Conservation (phyloP, 2,888 invertebrate genomes). For the Cephus sareptanus region DNA sequence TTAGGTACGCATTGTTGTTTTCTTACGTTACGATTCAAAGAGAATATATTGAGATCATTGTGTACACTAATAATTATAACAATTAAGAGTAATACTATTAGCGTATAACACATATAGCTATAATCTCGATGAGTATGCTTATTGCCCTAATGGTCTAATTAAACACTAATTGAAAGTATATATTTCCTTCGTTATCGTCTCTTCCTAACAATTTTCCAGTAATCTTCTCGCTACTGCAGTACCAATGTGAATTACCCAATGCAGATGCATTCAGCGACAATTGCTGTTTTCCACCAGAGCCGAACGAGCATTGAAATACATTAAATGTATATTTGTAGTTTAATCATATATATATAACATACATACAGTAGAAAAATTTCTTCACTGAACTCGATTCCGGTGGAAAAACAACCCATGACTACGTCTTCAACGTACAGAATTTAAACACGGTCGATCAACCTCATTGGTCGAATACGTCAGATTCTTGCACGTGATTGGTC, state of each 20-base stretch:
- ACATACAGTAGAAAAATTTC: background rate
- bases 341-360: background rate
- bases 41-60: slow-evolving; percentile 36
- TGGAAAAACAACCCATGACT: background rate
- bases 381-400: background rate
- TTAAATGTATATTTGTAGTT: background rate
- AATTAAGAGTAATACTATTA: slow-evolving; percentile 11
- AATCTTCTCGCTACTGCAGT: background rate
- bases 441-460: background rate
- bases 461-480: background rate
- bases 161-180: slow-evolving; percentile 55
- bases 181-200: background rate
- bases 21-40: slow-evolving; percentile 41
- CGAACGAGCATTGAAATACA: background rate
- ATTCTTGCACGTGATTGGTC: background rate
- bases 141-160: slow-evolving; percentile 50
- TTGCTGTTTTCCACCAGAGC: background rate
- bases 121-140: slow-evolving; percentile 37
- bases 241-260: background rate
- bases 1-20: slow-evolving; percentile 39
- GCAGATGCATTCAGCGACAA: background rate
- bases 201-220: background rate
- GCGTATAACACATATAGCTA: slow-evolving; percentile 24
- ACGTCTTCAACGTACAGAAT: background rate
- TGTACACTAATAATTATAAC: slow-evolving; percentile 45